Percentiles rank a stretch among this genome's conserved stretches.
Conservation (phyloP, 2,797 vertebrate species). For the Lutjanus argentimaculatus region DNA sequence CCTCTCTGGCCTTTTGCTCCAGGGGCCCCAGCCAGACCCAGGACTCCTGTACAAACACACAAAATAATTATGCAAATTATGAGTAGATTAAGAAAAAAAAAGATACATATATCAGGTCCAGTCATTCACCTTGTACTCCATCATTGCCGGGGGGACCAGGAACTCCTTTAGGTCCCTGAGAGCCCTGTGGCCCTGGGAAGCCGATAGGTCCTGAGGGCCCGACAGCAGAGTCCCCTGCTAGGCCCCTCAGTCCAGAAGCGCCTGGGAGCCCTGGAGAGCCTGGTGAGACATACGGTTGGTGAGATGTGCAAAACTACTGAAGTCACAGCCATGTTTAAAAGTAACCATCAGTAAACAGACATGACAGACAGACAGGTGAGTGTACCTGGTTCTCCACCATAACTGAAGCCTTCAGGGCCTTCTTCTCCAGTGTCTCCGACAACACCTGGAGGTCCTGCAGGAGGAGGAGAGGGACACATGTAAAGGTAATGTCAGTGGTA, state of each 20-base stretch:
- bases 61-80: too few species aligned
- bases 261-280: constrained; percentile 77
- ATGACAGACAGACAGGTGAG: not conserved
- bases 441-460: constrained; percentile 71
- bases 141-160: constrained; percentile 74
- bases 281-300: constrained; percentile 12
- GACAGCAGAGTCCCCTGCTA: constrained; percentile 62
- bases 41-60: constrained; percentile 52
- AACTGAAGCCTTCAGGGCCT: constrained; percentile 77
- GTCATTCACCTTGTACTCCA: constrained; percentile 72
- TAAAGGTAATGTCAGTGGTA: not conserved
- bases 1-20: constrained; percentile 79
- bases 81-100: too few species aligned
- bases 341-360: too few species aligned
- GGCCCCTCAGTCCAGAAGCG: constrained; percentile 77
- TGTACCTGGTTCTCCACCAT: constrained; percentile 70
- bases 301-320: not conserved
- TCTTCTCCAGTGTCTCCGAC: constrained; percentile 77
- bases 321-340: not conserved
- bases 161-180: constrained; percentile 82
- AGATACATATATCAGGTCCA: not conserved
- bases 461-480: not conserved
- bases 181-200: constrained; percentile 68
- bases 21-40: constrained; percentile 60
- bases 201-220: constrained; percentile 78